phyloP scores from a whole-genome alignment of 1,140 invertebrate species.

The Pseudobourletiella spinata region DNA sequence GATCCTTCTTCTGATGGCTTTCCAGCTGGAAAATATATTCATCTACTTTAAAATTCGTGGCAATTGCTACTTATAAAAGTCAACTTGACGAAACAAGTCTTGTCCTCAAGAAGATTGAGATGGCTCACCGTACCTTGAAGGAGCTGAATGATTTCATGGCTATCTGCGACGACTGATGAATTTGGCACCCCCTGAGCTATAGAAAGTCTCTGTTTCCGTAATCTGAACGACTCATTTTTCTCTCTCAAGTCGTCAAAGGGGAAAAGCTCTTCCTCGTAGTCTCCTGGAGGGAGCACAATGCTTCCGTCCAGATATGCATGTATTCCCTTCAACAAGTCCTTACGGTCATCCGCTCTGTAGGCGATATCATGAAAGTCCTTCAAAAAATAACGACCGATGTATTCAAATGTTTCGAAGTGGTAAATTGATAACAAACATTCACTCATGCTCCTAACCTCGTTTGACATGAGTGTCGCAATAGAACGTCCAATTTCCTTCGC shows the following conservation, averaged over 20 bases:
- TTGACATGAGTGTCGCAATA: slow-evolving; percentile 92
- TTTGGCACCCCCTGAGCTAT: too few relatives aligned
- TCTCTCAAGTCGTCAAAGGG: slow-evolving; percentile 56
- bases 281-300: slow-evolving; percentile 89
- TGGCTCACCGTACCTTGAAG: too few relatives aligned
- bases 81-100: background rate
- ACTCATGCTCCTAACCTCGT: slow-evolving; percentile 50
- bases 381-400: too few relatives aligned
- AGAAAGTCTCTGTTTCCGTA: slow-evolving; percentile 21
- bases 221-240: slow-evolving; percentile 32
- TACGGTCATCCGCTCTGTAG: slow-evolving; percentile 74
- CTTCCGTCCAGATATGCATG: slow-evolving; percentile 90
- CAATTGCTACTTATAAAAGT: background rate
- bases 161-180: too few relatives aligned
- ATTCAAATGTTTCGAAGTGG: too few relatives aligned
- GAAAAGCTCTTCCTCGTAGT: slow-evolving; percentile 87
- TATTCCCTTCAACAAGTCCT: slow-evolving; percentile 79
- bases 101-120: too few relatives aligned
- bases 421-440: too few relatives aligned
- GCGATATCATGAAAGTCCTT: slow-evolving; percentile 76
- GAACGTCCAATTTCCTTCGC: slow-evolving; percentile 94
- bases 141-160: too few relatives aligned
- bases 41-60: background rate
- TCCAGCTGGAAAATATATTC: background rate
- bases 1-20: too few relatives aligned